Evolutionary conservation across 2,797 vertebrate genomes (phyloP), one percentile per base, ranked within the genome.

Genomic region (Lutjanus argentimaculatus): DNA sequence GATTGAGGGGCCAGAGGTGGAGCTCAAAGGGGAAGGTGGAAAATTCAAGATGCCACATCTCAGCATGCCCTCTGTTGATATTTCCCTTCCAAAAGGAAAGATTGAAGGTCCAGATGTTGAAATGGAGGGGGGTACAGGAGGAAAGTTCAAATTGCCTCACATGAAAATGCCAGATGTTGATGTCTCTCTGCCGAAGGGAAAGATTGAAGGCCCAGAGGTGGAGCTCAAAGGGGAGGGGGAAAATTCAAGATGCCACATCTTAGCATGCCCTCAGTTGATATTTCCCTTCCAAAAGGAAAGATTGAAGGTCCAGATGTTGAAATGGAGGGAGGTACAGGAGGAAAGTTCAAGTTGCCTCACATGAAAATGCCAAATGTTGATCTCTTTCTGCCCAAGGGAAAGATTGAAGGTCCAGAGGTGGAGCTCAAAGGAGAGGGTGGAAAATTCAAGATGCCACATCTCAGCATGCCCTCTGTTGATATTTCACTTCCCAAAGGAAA

Each of bases 361-460:
- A 7, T 84, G 1, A 88, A 63, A 51, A 75, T 95, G 49, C 93
- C 94, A 0, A 69, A 48, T 53, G 62, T 95, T 67, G 93, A 93
- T 30, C 80, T 96, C 14, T 84, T 90, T 6, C 57, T 95, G 4
- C 89, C 94, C 13, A 91, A 88, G 80, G 82, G 86, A 14, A 90
- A 83, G n/a, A 48, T 52, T 49, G 85, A 93, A 57, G 72, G 79
- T 48, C 82, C 82, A 10, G 71, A 90, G 6, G 15, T 70, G 1
- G 82, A 90, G 16, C 56, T 72, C 7, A 73, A 62, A 22, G 80
- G 49, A 0, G 21, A 12, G 84, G 71, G 36, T 0, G 77, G 82
- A 0, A 95, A 95, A 48, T 81, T 90, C 49, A 82, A 85, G n/a
- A 82, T 74, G 36, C 79, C 93, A 40, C 70, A 89, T 17, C 5